These are phyloP conservation scores for Incurvaria masculella DNA, from an alignment of 2,888 invertebrate genomes.

Conservation along the genomic window DNA sequence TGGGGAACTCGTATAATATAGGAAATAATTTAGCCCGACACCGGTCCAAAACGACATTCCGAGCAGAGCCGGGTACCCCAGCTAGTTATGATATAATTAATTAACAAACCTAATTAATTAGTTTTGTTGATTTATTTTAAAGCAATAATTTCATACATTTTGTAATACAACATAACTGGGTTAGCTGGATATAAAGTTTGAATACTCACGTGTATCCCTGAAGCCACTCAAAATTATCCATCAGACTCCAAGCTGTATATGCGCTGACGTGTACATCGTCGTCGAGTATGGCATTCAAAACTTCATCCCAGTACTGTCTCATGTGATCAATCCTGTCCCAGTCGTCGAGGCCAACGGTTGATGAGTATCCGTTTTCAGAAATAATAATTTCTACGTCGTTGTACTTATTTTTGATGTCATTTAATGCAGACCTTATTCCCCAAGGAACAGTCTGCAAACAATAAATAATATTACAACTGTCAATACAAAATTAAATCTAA, in stretches of 20 bases:
- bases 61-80: no score
- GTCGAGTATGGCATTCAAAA: background rate
- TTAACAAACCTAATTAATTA: no score
- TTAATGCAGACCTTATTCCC: background rate
- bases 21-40: no score
- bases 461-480: no score
- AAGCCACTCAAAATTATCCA: background rate
- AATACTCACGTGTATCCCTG: background rate
- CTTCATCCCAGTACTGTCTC: background rate
- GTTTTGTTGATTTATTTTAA: no score
- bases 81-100: no score
- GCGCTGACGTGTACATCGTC: background rate
- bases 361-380: background rate
- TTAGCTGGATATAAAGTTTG: no score
- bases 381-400: background rate
- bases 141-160: no score
- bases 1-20: no score
- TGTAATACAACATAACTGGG: no score
- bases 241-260: background rate
- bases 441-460: background rate
- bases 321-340: background rate
- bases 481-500: no score
- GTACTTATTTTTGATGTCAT: background rate
- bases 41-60: no score
- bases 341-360: background rate